Conservation (phyloP, 2,797 vertebrate species). For the Syngnathus acus region DNA sequence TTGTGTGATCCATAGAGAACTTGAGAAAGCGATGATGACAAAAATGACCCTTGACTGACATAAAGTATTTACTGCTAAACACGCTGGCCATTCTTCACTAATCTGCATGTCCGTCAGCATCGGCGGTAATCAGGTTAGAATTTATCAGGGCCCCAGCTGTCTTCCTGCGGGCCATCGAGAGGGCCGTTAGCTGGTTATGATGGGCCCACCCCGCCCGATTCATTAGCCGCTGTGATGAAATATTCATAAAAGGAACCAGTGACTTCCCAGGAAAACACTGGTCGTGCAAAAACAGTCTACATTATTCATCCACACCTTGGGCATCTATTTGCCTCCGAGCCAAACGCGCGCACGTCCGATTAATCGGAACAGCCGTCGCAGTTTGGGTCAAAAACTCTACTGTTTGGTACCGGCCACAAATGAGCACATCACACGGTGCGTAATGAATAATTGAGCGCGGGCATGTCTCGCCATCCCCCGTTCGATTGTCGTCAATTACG, state of each 20-base stretch:
- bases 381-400: constrained; percentile 20
- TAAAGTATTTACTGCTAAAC: constrained; percentile 20
- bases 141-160: constrained; percentile 31
- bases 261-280: constrained; percentile 54
- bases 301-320: constrained; percentile 62
- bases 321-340: constrained; percentile 15
- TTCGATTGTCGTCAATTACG: constrained; percentile 36
- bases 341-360: constrained; percentile 6
- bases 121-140: constrained; percentile 48
- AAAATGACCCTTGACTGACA: constrained; percentile 5
- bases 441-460: constrained; percentile 13
- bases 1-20: not conserved
- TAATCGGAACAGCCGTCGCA: not conserved
- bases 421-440: constrained; percentile 19
- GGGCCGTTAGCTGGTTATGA: constrained; percentile 56
- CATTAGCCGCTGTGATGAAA: constrained; percentile 60
- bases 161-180: constrained; percentile 31
- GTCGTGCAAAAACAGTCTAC: constrained; percentile 55
- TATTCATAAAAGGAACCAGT: constrained; percentile 68
- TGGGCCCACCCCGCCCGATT: constrained; percentile 38
- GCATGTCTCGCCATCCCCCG: constrained; percentile 32
- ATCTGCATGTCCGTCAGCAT: constrained; percentile 33
- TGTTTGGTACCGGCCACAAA: constrained; percentile 17
- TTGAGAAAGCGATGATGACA: not conserved
- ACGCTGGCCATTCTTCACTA: constrained; percentile 30